Base-by-base conservation (phyloP, 2,797 vertebrate genomes). In the Coranthus polyacanthus region DNA sequence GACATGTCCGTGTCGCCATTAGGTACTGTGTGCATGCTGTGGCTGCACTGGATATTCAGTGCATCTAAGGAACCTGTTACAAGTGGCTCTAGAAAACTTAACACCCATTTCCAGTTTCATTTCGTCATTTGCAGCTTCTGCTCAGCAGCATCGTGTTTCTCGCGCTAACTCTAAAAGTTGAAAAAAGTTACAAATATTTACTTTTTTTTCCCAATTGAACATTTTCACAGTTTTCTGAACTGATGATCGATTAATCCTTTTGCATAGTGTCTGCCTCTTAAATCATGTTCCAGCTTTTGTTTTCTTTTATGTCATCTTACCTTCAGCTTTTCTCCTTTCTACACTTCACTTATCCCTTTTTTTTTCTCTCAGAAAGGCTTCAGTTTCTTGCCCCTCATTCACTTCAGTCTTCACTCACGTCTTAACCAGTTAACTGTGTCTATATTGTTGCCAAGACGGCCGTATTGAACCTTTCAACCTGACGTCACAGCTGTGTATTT, bases 401-500 rank as follows among this genome's bases (percentile, higher is more conserved):
- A 4, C 22, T 13, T 61, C 24, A 12, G 16, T 38, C 34, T n/a
- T 43, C 43, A 13, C 5, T 20, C 4, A 32, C 6, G 26, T 61
- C 68, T 54, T 11, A 42, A 50, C 15, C 13, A 47, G 20, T 2
- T 26, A 16, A 16, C 1, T 68, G 53, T n/a, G n/a, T 82, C 56
- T 26, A 57, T 41, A 13, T 58, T 39, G 50, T 68, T 62, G 22
- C 43, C 65, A 43, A 37, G 17, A 45, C 44, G 24, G 56, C 63
- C 21, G 41, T 59, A 59, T 15, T 56, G 61, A 46, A 53, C 44
- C 36, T 64, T 72, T 71, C 65, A 70, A 50, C 46, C 47, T 21
- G 18, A 78, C 46, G 32, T 78, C 42, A 39, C 39, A 13, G 51
- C 43, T 50, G 49, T 71, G 53, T 63, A 21, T 85, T 82, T 70